Conservation (phyloP, 2,888 invertebrate genomes). For the Callosobruchus maculatus region DNA sequence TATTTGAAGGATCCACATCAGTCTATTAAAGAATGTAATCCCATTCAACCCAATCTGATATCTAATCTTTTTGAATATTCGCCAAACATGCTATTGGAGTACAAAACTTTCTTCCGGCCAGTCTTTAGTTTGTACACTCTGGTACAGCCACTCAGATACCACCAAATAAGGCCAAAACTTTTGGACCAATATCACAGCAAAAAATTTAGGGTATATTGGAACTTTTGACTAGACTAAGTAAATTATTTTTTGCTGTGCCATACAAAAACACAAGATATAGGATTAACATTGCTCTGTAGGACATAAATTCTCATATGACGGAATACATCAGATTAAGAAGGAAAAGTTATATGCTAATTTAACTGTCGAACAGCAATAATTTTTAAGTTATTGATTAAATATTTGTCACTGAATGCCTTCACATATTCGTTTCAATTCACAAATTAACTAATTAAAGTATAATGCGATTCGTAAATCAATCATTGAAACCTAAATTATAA, state of each 20-base stretch:
- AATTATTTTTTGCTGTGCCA: no score
- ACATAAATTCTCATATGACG: no score
- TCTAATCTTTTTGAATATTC: no score
- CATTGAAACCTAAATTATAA: background rate
- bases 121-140: background rate
- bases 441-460: background rate
- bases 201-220: conserved; percentile 30
- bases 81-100: no score
- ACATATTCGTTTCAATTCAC: background rate
- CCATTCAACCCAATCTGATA: no score
- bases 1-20: no score
- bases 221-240: conserved; percentile 34
- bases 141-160: background rate
- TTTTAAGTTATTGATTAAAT: background rate
- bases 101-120: background rate
- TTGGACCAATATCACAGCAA: conserved; percentile 36
- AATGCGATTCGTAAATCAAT: background rate
- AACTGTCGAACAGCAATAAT: no score
- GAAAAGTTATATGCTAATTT: no score
- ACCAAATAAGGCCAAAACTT: background rate
- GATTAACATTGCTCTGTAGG: no score
- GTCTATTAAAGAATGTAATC: no score
- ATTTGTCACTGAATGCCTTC: background rate
- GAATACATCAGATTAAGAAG: no score
- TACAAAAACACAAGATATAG: no score